Conservation (phyloP, 1,140 invertebrate genomes). For the Pentalonia nigronervosa region DNA sequence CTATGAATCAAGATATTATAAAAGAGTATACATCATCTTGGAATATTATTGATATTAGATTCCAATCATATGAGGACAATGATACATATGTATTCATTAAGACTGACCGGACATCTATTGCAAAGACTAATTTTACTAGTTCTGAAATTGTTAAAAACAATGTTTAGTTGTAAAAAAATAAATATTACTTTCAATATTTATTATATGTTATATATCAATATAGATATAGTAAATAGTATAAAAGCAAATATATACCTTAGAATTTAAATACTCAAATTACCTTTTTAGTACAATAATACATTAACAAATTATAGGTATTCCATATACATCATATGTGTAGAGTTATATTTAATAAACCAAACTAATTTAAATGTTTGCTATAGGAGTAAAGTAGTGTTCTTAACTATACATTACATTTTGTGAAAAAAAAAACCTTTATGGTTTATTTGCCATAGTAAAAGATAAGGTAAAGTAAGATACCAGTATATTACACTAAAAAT, state of each 20-base stretch:
- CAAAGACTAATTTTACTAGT: neutral
- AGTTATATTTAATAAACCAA: neutral
- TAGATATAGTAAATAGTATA: neutral
- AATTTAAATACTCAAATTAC: neutral
- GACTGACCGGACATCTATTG: conserved; percentile 34
- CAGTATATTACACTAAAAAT: neutral
- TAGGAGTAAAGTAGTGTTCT: neutral
- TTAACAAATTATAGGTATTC: neutral
- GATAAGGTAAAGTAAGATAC: neutral
- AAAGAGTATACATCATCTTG: conserved; percentile 56
- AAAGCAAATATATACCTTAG: neutral
- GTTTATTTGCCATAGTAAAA: neutral
- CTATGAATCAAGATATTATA: conserved; percentile 51
- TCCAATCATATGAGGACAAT: conserved; percentile 26
- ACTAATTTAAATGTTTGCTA: neutral
- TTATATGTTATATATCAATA: neutral
- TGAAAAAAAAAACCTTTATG: no score
- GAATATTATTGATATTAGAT: conserved; percentile 26
- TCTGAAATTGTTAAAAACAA: neutral
- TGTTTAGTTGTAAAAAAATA: neutral
- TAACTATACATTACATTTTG: neutral
- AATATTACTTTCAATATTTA: neutral
- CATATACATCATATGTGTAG: neutral
- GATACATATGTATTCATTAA: conserved; percentile 38
- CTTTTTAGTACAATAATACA: neutral